These are phyloP conservation scores for Lasiurus cinereus DNA, from an alignment of 2,113 vertebrate species.

Conservation along the genomic window DNA sequence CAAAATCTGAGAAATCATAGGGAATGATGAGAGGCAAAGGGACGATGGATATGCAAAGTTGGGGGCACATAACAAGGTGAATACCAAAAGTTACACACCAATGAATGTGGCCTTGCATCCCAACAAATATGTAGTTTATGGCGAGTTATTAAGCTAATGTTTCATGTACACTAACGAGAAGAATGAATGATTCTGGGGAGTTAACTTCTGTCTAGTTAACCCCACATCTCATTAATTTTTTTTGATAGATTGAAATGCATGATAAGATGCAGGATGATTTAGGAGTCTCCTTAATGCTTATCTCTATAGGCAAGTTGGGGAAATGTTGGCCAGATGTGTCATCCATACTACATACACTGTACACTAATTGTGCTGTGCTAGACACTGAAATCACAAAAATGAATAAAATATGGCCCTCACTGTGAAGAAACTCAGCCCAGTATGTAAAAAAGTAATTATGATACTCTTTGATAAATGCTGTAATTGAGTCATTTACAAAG, in stretches of 20 bases:
- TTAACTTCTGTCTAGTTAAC: background rate
- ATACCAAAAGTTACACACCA: background rate
- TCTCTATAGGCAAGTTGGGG: background rate
- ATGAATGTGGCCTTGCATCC: background rate
- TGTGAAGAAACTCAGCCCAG: background rate
- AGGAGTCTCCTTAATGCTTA: background rate
- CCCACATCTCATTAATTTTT: background rate
- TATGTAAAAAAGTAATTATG: background rate
- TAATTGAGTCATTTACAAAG: slow-evolving; percentile 5
- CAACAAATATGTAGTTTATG: background rate
- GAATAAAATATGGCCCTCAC: background rate
- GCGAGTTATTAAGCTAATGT: background rate
- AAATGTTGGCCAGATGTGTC: background rate
- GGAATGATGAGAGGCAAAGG: background rate
- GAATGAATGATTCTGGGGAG: background rate
- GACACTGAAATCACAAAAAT: background rate
- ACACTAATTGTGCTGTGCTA: background rate
- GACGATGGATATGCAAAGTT: background rate
- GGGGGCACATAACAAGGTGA: background rate
- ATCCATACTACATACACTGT: background rate
- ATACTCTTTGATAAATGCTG: background rate
- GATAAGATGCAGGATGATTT: background rate
- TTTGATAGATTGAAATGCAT: background rate
- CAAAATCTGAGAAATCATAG: background rate
- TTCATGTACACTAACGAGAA: background rate